Conservation (phyloP, 2,888 invertebrate genomes). For the Melanostoma mellinum region DNA sequence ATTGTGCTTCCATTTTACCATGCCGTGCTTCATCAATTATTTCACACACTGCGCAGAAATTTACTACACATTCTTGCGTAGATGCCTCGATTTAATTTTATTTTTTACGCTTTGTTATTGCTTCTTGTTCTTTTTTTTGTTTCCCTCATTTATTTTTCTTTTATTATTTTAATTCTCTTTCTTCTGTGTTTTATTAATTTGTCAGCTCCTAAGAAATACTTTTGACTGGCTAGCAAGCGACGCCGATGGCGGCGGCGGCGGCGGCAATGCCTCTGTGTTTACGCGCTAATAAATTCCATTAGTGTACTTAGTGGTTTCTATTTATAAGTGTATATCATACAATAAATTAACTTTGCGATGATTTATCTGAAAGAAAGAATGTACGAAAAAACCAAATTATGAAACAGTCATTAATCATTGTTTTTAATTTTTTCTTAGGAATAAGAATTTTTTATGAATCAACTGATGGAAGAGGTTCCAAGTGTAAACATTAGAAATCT, state of each 20-base stretch:
- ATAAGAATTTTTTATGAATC: conserved; percentile 22
- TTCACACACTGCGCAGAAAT: conserved; percentile 70
- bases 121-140: conserved; percentile 27
- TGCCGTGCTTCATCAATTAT: conserved; percentile 60
- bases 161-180: conserved; percentile 16
- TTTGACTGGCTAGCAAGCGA: conserved; percentile 6
- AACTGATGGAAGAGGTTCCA: neutral
- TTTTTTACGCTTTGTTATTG: conserved; percentile 27
- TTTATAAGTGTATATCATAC: conserved; percentile 52
- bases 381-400: conserved; percentile 12
- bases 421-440: neutral
- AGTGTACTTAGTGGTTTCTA: conserved; percentile 62
- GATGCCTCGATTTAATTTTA: conserved; percentile 57
- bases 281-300: conserved; percentile 55
- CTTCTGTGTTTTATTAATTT: conserved; percentile 55
- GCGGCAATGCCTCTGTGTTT: conserved; percentile 26
- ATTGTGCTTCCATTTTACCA: conserved; percentile 52
- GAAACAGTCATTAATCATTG: conserved; percentile 25
- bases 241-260: neutral
- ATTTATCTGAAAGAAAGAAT: conserved; percentile 33
- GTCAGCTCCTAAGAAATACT: conserved; percentile 48
- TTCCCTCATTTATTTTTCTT: conserved; percentile 11
- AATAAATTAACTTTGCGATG: conserved; percentile 52
- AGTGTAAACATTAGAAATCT: no score
- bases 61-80: conserved; percentile 72